Conservation (phyloP, 2,113 vertebrate species). For the Chamaea fasciata region DNA sequence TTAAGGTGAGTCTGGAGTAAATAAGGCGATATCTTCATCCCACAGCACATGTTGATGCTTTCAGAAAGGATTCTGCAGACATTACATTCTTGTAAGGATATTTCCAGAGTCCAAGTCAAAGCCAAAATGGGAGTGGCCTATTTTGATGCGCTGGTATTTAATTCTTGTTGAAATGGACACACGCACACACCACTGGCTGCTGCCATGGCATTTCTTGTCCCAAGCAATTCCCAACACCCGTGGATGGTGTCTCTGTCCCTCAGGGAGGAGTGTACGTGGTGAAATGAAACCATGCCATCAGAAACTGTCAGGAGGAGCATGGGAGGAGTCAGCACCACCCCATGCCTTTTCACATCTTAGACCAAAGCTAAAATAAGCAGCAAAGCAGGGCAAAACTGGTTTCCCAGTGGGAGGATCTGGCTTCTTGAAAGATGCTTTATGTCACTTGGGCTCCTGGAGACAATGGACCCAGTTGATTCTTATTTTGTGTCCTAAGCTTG, state of each 20-base stretch:
- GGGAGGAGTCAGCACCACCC: background rate
- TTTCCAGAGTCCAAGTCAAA: background rate
- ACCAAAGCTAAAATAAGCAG: background rate
- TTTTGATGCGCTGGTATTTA: background rate
- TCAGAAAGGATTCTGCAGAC: background rate
- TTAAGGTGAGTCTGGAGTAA: constrained; percentile 19
- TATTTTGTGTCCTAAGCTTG: background rate
- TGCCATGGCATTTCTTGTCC: background rate
- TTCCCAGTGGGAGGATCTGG: background rate
- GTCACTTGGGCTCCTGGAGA: background rate
- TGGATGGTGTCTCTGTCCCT: background rate
- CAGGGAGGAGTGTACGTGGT: background rate
- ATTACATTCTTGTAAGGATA: background rate
- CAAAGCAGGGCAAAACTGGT: background rate
- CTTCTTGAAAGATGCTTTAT: background rate
- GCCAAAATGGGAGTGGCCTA: background rate
- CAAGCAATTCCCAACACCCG: background rate
- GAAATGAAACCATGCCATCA: background rate
- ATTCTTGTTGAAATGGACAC: background rate
- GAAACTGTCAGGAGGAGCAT: background rate
- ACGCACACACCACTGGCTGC: background rate
- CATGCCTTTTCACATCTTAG: background rate
- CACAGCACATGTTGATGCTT: background rate
- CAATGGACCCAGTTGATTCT: background rate
- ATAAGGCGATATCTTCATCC: background rate